Conservation (phyloP, 2,888 invertebrate genomes). For the Acronicta psi region DNA sequence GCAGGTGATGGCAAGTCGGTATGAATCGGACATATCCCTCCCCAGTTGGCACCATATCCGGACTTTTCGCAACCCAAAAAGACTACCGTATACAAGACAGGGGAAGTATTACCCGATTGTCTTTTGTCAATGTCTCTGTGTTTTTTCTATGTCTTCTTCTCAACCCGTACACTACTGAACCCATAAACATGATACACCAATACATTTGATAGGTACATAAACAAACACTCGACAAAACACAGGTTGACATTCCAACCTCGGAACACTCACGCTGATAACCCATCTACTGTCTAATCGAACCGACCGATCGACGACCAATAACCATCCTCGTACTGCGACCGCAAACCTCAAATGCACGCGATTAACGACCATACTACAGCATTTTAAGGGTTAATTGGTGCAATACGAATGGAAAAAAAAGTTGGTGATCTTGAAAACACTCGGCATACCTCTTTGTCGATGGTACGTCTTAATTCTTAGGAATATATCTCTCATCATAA, state of each 20-base stretch:
- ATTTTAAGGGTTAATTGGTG: constrained; percentile 43
- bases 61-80: no score
- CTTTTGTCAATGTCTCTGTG: no score
- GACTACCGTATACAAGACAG: no score
- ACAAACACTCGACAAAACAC: constrained; percentile 62
- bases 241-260: constrained; percentile 73
- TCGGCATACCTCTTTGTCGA: constrained; percentile 77
- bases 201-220: constrained; percentile 58
- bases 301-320: constrained; percentile 69
- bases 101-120: no score
- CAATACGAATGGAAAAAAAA: constrained; percentile 23
- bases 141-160: background rate
- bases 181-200: constrained; percentile 32
- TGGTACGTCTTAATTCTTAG: constrained; percentile 82
- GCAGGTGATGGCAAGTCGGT: no score
- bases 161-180: background rate
- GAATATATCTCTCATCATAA: constrained; percentile 76
- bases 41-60: no score
- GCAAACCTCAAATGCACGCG: constrained; percentile 7
- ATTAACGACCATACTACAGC: constrained; percentile 53
- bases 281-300: constrained; percentile 79
- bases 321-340: constrained; percentile 21
- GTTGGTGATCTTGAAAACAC: constrained; percentile 56
- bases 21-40: no score
- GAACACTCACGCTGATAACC: constrained; percentile 78